Conservation (phyloP, 2,888 invertebrate species). For the Gasteruption jaculator region DNA sequence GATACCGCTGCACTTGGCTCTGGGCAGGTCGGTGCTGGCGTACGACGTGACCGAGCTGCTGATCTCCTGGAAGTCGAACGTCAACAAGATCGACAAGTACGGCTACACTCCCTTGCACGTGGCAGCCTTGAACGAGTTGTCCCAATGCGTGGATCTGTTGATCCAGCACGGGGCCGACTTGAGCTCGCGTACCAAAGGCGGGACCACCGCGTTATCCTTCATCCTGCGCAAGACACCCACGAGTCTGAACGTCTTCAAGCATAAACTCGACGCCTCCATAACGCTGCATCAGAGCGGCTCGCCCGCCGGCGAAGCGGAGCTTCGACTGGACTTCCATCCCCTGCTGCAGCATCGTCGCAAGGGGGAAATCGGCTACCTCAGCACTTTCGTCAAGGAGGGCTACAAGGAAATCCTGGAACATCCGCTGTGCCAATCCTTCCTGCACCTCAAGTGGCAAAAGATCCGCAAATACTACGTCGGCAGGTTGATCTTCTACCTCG, state of each 20-base stretch:
- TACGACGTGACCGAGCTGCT: slow-evolving; percentile 77
- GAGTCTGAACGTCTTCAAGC: slow-evolving; percentile 76
- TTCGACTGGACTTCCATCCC: slow-evolving; percentile 78
- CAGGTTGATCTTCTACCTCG: slow-evolving; percentile 71
- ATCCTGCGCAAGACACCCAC: slow-evolving; percentile 84
- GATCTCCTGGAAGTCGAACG: slow-evolving; percentile 76
- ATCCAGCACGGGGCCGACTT: slow-evolving; percentile 84
- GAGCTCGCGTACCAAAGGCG: slow-evolving; percentile 83
- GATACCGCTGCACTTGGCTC: slow-evolving; percentile 77
- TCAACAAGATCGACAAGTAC: slow-evolving; percentile 79
- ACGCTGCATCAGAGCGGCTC: slow-evolving; percentile 73
- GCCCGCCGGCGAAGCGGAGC: slow-evolving; percentile 74
- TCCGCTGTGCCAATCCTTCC: slow-evolving; percentile 82
- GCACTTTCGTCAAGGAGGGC: slow-evolving; percentile 83
- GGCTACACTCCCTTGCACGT: slow-evolving; percentile 83
- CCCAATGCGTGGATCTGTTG: slow-evolving; percentile 79
- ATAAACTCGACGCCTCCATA: slow-evolving; percentile 77
- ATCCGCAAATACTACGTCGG: slow-evolving; percentile 84
- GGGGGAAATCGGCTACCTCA: slow-evolving; percentile 79
- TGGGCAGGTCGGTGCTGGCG: slow-evolving; percentile 77
- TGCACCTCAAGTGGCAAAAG: slow-evolving; percentile 87
- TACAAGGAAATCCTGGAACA: slow-evolving; percentile 83
- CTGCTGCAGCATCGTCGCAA: slow-evolving; percentile 79
- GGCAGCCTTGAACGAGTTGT: slow-evolving; percentile 79
- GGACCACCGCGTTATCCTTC: slow-evolving; percentile 79